phyloP scores from a whole-genome alignment of 2,797 vertebrate genomes.

The Micromesistius poutassou region DNA sequence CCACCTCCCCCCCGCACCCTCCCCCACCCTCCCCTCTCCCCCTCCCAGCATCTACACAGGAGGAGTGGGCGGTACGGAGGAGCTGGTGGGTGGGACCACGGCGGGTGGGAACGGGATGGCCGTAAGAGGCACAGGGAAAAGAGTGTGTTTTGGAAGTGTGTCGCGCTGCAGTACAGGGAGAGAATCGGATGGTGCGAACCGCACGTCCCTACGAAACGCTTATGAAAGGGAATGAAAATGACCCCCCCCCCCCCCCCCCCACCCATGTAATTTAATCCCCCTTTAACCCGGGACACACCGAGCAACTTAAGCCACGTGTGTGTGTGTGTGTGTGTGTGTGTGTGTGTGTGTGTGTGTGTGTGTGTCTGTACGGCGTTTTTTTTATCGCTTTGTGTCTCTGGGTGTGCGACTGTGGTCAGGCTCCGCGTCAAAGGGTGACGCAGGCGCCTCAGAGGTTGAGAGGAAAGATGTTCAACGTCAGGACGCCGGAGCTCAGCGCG shows the following conservation, averaged over 20 bases:
- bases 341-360: too few species aligned
- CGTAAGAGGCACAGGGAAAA: slow-evolving; percentile 30
- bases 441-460: too few species aligned
- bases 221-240: too few species aligned
- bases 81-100: slow-evolving; percentile 35
- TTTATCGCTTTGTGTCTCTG: not conserved
- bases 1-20: not conserved
- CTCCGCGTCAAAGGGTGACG: not conserved
- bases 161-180: not conserved
- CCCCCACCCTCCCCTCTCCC: slow-evolving; percentile 13
- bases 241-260: too few species aligned
- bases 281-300: not conserved
- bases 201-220: not conserved
- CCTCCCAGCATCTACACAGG: slow-evolving; percentile 39
- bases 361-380: too few species aligned
- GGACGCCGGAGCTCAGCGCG: slow-evolving; percentile 25
- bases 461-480: slow-evolving; percentile 5
- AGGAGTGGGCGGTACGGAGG: slow-evolving; percentile 21
- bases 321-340: too few species aligned
- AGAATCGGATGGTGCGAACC: not conserved
- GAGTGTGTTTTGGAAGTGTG: not conserved
- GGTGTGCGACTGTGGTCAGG: not conserved
- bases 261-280: too few species aligned
- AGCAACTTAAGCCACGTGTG: too few species aligned
- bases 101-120: slow-evolving; percentile 22